phyloP scores from a whole-genome alignment of 2,113 vertebrate genomes.

The Oncorhynchus gorbuscha region DNA sequence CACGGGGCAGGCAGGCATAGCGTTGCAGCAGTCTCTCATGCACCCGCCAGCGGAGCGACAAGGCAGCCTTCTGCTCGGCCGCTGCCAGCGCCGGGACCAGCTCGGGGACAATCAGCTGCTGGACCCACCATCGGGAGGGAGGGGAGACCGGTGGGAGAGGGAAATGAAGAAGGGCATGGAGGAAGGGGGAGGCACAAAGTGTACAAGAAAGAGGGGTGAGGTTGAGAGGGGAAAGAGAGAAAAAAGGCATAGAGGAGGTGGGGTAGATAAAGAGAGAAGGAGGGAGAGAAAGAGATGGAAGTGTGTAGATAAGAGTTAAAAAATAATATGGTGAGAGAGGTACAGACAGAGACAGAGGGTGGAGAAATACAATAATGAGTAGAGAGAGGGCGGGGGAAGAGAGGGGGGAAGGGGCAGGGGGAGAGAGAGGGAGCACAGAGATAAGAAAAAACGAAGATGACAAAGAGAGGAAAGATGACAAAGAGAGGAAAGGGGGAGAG shows the following conservation, averaged over 20 bases:
- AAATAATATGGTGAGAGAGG: background rate
- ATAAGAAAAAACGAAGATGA: background rate
- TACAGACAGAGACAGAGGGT: background rate
- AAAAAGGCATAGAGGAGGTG: background rate
- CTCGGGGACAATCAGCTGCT: slow-evolving; percentile 82
- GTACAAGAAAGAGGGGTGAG: background rate
- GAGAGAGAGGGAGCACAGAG: slow-evolving; percentile 1
- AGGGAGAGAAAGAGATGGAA: background rate
- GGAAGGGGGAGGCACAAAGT: background rate
- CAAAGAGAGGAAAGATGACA: background rate
- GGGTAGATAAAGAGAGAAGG: background rate
- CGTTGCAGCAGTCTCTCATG: slow-evolving; percentile 90
- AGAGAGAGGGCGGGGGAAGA: background rate
- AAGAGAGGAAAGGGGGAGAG: background rate
- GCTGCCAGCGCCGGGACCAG: slow-evolving; percentile 84
- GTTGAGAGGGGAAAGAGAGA: background rate
- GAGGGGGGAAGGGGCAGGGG: background rate
- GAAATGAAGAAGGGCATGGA: background rate
- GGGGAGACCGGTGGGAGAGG: background rate
- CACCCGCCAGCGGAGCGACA: slow-evolving; percentile 90
- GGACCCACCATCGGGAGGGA: slow-evolving; percentile 26
- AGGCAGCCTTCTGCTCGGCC: slow-evolving; percentile 87
- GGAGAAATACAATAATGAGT: background rate
- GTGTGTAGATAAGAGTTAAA: background rate
- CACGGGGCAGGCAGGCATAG: slow-evolving; percentile 85